Conservation (phyloP, 2,888 invertebrate genomes). For the Ephialtes manifestator region DNA sequence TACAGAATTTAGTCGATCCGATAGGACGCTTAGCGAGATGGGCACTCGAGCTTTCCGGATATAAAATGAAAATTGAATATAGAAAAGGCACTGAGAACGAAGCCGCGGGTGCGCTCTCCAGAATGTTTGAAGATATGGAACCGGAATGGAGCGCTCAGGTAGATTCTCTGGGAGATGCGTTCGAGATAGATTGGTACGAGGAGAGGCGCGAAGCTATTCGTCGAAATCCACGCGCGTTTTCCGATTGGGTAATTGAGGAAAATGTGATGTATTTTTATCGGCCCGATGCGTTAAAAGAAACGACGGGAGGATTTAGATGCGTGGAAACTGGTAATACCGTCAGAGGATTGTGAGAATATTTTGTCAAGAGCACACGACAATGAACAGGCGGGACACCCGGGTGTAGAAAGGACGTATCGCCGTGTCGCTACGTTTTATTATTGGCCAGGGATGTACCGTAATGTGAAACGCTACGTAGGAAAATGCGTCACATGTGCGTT, state of each 20-base stretch:
- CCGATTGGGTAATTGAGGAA: not conserved
- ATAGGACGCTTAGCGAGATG: not conserved
- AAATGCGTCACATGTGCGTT: slow-evolving; percentile 71
- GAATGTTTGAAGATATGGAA: not conserved
- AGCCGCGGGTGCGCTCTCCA: too few species aligned
- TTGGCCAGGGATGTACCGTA: too few species aligned
- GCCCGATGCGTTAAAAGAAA: slow-evolving; percentile 27
- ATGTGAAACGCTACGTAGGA: not conserved
- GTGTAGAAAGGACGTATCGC: too few species aligned
- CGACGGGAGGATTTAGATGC: not conserved
- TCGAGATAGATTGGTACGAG: not conserved
- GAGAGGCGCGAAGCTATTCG: too few species aligned
- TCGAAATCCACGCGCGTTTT: too few species aligned
- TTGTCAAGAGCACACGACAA: slow-evolving; percentile 44
- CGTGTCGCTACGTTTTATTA: too few species aligned
- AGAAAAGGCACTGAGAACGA: too few species aligned
- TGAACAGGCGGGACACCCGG: too few species aligned
- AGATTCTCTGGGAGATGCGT: not conserved
- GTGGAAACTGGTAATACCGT: slow-evolving; percentile 19
- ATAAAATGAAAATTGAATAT: too few species aligned
- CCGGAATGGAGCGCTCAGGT: not conserved
- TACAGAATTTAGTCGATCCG: not conserved
- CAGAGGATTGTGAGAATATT: slow-evolving; percentile 31
- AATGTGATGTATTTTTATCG: slow-evolving; percentile 47
- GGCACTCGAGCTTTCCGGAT: not conserved